phyloP scores from a whole-genome alignment of 2,797 vertebrate genomes.

The Poeciliopsis presidionis region DNA sequence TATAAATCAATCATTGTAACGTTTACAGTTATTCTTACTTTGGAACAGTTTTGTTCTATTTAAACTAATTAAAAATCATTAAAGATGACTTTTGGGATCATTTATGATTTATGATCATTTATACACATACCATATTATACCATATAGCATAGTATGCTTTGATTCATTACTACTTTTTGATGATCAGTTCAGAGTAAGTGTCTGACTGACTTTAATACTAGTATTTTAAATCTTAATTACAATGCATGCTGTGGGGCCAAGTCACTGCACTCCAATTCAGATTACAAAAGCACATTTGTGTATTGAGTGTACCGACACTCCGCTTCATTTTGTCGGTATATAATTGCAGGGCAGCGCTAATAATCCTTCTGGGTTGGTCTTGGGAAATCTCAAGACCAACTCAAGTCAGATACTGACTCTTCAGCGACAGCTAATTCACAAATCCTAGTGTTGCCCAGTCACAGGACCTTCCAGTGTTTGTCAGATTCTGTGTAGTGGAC shows the following conservation, averaged over 20 bases:
- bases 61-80: neutral
- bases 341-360: neutral
- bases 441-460: constrained; percentile 11
- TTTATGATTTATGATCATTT: no score
- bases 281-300: neutral
- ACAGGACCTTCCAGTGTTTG: neutral
- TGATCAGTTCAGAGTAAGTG: neutral
- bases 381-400: neutral
- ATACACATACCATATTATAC: no score
- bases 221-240: neutral
- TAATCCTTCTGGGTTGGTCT: neutral
- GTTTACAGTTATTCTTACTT: no score
- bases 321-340: neutral
- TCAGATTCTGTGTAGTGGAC: constrained; percentile 22
- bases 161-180: neutral
- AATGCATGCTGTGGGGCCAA: neutral
- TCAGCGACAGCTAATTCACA: neutral
- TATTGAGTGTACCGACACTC: neutral
- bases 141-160: neutral
- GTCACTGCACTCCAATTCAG: neutral
- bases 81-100: neutral
- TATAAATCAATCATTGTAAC: no score
- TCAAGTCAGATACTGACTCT: neutral
- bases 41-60: no score
- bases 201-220: neutral